phyloP scores from a whole-genome alignment of 1,140 invertebrate genomes.

The Charaxes varanes region DNA sequence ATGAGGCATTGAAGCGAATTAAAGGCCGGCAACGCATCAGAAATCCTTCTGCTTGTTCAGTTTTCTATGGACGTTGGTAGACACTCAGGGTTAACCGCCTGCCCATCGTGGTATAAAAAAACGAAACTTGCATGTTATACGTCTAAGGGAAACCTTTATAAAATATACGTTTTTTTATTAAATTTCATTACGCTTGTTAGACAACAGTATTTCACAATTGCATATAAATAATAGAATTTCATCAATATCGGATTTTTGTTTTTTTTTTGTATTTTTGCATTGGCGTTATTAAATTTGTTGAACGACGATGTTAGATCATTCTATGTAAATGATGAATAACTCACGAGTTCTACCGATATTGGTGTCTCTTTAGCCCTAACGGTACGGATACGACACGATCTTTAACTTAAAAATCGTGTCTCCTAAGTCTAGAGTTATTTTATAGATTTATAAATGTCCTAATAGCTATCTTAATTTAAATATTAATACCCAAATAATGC shows the following conservation, averaged over 20 bases:
- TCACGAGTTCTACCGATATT: slow-evolving; percentile 13
- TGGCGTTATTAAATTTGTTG: slow-evolving; percentile 21
- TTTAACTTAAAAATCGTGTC: not conserved
- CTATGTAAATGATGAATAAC: slow-evolving; percentile 7
- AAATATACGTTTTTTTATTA: not conserved
- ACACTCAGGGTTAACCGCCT: no score
- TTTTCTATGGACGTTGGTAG: no score
- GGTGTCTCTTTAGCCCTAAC: slow-evolving; percentile 2
- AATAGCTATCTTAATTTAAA: no score
- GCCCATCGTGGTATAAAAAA: no score
- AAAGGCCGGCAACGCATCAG: no score
- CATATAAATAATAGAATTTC: slow-evolving; percentile 3
- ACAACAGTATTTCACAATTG: not conserved
- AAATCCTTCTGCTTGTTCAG: no score
- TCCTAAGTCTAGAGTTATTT: no score
- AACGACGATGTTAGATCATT: slow-evolving; percentile 18
- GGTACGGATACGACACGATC: slow-evolving; percentile 2
- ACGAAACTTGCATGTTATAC: no score
- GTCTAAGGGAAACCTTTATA: no score
- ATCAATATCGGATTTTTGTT: not conserved
- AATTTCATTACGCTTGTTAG: not conserved
- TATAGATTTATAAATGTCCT: no score
- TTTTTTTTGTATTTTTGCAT: not conserved
- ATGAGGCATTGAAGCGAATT: no score
- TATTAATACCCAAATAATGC: no score